Evolutionary conservation across 2,888 invertebrate species (phyloP).

Genomic region (Cataglyphis rosenhaueri): DNA sequence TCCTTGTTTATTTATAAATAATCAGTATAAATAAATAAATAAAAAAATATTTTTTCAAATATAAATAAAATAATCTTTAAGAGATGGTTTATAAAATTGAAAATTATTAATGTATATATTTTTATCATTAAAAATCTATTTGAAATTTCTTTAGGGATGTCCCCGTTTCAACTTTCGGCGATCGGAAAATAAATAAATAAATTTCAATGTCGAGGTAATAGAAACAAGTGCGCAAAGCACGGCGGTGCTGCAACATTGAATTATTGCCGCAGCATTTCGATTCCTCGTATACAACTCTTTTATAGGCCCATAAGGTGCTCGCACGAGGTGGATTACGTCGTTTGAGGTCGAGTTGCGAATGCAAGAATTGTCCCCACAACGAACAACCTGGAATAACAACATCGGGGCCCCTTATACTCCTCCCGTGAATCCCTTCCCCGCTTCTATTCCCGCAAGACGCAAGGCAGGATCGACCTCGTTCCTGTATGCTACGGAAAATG

Average conservation of each 20-base stretch:
- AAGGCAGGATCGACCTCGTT: constrained; percentile 66
- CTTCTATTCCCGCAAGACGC: constrained; percentile 56
- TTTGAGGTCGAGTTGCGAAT: constrained; percentile 55
- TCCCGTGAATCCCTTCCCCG: constrained; percentile 54
- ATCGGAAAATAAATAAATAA: neutral
- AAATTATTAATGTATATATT: neutral
- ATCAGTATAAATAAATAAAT: neutral
- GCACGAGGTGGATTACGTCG: constrained; percentile 42
- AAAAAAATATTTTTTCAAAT: neutral
- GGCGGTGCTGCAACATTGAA: constrained; percentile 49
- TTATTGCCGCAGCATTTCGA: constrained; percentile 48
- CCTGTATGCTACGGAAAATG: constrained; percentile 58
- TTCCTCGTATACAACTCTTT: constrained; percentile 64
- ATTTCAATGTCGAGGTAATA: constrained; percentile 28
- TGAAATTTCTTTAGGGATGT: neutral
- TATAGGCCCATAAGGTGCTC: constrained; percentile 67
- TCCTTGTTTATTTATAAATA: neutral
- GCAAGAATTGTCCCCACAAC: constrained; percentile 47
- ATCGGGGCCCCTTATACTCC: constrained; percentile 58
- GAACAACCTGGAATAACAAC: constrained; percentile 48
- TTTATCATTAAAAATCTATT: neutral
- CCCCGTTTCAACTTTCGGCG: neutral
- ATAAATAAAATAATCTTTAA: neutral
- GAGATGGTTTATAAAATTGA: neutral
- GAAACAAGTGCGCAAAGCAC: constrained; percentile 60